Evolutionary conservation across 2,797 vertebrate species (phyloP).

Genomic region (Lithobates pipiens): DNA sequence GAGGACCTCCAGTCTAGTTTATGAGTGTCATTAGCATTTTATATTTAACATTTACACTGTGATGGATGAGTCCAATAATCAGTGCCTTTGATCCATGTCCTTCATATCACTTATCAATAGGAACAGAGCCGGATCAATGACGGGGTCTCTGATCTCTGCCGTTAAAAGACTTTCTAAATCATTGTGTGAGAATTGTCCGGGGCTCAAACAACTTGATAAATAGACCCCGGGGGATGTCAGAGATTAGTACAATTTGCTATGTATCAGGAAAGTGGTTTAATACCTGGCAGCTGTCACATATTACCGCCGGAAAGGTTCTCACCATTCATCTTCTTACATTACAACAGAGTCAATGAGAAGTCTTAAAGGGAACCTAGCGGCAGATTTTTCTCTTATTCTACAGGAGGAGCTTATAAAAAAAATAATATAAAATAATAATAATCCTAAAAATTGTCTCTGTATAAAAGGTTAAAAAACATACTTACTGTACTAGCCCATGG

Average conservation of each 20-base stretch:
- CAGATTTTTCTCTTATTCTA: too few species aligned
- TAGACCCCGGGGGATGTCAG: slow-evolving; percentile 36
- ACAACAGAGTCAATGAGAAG: too few species aligned
- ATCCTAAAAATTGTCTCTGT: too few species aligned
- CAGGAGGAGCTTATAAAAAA: too few species aligned
- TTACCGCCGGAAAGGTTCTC: neutral
- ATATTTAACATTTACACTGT: neutral
- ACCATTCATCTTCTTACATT: neutral
- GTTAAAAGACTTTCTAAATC: slow-evolving; percentile 51
- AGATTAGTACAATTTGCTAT: slow-evolving; percentile 12
- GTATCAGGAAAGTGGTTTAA: slow-evolving; percentile 28
- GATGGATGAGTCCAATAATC: slow-evolving; percentile 28
- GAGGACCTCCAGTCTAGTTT: neutral
- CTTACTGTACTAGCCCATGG: too few species aligned
- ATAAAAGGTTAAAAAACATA: too few species aligned
- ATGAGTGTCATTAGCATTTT: neutral
- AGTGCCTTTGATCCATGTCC: slow-evolving; percentile 32
- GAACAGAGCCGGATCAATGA: slow-evolving; percentile 30
- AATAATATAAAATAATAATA: too few species aligned
- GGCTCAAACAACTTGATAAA: slow-evolving; percentile 36
- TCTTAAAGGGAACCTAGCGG: too few species aligned
- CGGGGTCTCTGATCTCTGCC: slow-evolving; percentile 13
- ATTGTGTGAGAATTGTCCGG: neutral
- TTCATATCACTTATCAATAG: slow-evolving; percentile 40
- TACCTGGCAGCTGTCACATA: slow-evolving; percentile 5